Conservation (phyloP, 2,888 invertebrate species). For the Bhutanitis thaidina region DNA sequence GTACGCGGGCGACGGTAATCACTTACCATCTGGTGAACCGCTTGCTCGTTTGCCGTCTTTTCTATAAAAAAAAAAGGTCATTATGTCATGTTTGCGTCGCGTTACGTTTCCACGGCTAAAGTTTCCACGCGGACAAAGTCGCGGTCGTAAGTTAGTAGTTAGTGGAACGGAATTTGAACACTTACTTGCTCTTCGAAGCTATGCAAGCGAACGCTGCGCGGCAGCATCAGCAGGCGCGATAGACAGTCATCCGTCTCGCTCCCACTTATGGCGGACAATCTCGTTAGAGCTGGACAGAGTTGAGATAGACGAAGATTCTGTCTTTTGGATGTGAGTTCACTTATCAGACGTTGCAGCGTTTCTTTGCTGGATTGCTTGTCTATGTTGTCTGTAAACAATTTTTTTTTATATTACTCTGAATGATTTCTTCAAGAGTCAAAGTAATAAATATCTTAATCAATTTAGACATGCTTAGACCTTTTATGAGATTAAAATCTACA, state of each 20-base stretch:
- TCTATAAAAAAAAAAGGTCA: too few species aligned
- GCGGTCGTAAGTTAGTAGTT: too few species aligned
- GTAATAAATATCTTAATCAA: too few species aligned
- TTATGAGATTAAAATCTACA: too few species aligned
- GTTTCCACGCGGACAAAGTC: too few species aligned
- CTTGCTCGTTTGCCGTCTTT: too few species aligned
- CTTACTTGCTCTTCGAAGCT: conserved; percentile 46
- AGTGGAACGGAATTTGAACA: conserved; percentile 27
- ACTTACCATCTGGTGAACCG: too few species aligned
- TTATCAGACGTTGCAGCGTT: conserved; percentile 15
- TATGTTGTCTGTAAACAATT: neutral
- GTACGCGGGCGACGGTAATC: too few species aligned
- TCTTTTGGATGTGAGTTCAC: conserved; percentile 24
- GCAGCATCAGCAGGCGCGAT: conserved; percentile 37
- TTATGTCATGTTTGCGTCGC: too few species aligned
- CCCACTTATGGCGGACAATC: conserved; percentile 11
- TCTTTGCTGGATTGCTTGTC: conserved; percentile 20
- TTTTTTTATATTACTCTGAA: neutral
- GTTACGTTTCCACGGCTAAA: too few species aligned
- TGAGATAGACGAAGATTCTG: conserved; percentile 36
- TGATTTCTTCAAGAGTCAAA: too few species aligned
- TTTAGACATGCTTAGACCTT: too few species aligned
- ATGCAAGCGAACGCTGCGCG: conserved; percentile 31
- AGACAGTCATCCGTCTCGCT: conserved; percentile 27
- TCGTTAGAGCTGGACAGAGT: conserved; percentile 44